Percentiles rank a stretch among this genome's conserved stretches.
phyloP scores from a whole-genome alignment of 2,888 invertebrate genomes.

The Tolmerus cingulatus region DNA sequence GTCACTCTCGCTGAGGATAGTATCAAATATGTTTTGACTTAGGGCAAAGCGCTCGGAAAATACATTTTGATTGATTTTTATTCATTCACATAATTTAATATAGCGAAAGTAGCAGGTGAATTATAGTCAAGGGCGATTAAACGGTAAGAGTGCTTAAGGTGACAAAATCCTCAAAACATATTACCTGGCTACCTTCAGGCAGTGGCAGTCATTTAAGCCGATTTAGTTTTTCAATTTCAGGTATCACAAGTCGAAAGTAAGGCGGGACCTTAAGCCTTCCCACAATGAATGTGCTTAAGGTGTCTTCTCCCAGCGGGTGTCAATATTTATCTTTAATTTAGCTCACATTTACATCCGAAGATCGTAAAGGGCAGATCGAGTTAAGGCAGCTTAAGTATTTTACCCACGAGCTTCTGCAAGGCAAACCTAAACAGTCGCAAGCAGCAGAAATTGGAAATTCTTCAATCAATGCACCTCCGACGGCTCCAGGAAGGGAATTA shows the following conservation, averaged over 20 bases:
- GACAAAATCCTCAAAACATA: slow-evolving; percentile 37
- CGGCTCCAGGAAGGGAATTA: neutral
- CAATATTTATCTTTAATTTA: slow-evolving; percentile 41
- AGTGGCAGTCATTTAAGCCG: slow-evolving; percentile 22
- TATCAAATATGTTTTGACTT: neutral
- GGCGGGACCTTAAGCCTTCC: neutral
- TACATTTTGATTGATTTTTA: neutral
- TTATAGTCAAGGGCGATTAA: slow-evolving; percentile 27
- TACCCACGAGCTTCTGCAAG: neutral
- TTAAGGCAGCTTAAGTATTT: neutral
- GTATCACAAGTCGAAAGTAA: neutral
- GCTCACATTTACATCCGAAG: slow-evolving; percentile 19
- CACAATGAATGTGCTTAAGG: slow-evolving; percentile 6
- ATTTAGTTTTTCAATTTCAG: slow-evolving; percentile 24
- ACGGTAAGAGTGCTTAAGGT: slow-evolving; percentile 35
- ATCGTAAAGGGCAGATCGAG: neutral
- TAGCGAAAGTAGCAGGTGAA: neutral
- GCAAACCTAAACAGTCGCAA: neutral
- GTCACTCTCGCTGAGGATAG: neutral
- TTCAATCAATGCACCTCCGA: neutral
- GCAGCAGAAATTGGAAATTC: slow-evolving; percentile 3
- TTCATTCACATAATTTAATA: neutral
- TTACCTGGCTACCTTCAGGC: neutral
- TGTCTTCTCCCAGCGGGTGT: neutral
- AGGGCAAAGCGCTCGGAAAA: neutral